These are phyloP conservation scores for Myotis daubentonii DNA, from an alignment of 2,797 vertebrate genomes.

Conservation along the genomic window DNA sequence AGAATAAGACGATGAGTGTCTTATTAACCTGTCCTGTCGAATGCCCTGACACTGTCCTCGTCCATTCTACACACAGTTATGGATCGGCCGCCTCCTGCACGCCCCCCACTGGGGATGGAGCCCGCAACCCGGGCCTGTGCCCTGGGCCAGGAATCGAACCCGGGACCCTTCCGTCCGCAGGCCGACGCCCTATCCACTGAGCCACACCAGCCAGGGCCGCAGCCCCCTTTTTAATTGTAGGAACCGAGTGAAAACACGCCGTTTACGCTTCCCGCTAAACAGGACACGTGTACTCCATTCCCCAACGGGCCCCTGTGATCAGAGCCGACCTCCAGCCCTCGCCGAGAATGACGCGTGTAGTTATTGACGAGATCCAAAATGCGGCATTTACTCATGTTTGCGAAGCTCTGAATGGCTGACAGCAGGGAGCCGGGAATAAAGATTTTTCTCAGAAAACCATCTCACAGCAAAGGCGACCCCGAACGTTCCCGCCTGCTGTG, in stretches of 20 bases:
- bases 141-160: too few species aligned
- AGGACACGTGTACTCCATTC: background rate
- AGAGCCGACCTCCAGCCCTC: fast-evolving
- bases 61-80: too few species aligned
- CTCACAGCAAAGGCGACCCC: background rate
- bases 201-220: too few species aligned
- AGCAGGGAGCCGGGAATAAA: background rate
- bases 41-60: too few species aligned
- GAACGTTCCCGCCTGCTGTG: background rate
- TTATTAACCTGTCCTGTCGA: too few species aligned
- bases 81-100: too few species aligned
- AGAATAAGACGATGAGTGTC: too few species aligned
- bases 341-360: background rate
- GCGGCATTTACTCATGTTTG: background rate
- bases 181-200: too few species aligned
- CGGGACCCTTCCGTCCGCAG: too few species aligned
- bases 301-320: background rate
- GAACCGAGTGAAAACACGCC: background rate
- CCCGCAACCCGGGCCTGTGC: too few species aligned
- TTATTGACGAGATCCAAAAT: background rate
- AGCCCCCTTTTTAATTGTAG: background rate
- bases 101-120: too few species aligned
- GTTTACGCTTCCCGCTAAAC: background rate
- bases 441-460: background rate
- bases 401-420: background rate